These are phyloP conservation scores for Selene dorsalis DNA, from an alignment of 2,797 vertebrate genomes.

Conservation along the genomic window DNA sequence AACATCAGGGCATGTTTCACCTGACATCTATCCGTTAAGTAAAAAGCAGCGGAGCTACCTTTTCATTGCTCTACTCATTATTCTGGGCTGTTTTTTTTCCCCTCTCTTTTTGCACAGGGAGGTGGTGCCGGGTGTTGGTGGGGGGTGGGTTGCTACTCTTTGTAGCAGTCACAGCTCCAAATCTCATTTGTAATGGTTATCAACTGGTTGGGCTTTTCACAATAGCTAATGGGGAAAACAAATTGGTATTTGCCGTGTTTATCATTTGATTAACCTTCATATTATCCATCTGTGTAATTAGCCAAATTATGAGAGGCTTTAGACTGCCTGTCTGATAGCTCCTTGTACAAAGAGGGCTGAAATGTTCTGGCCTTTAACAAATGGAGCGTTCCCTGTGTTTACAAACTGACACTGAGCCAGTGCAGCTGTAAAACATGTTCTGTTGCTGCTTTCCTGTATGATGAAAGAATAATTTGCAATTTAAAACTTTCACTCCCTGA, in stretches of 20 bases:
- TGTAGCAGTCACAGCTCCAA: conserved; percentile 80
- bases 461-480: conserved; percentile 30
- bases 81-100: conserved; percentile 20
- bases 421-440: neutral
- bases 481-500: conserved; percentile 40
- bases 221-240: conserved; percentile 84
- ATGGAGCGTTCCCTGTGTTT: neutral
- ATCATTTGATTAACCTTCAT: conserved; percentile 81
- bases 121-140: conserved; percentile 38
- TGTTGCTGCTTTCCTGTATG: neutral
- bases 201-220: conserved; percentile 76
- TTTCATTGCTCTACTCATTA: conserved; percentile 18
- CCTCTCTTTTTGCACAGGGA: conserved; percentile 51
- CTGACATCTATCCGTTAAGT: conserved; percentile 36
- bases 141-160: conserved; percentile 59
- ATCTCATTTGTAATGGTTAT: conserved; percentile 85
- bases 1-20: conserved; percentile 33
- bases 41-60: conserved; percentile 30
- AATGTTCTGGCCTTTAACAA: conserved; percentile 48
- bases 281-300: conserved; percentile 80
- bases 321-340: conserved; percentile 52
- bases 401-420: conserved; percentile 18
- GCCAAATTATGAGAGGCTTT: conserved; percentile 78
- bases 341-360: conserved; percentile 33
- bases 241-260: conserved; percentile 79